Conservation (phyloP, 2,113 vertebrate species). For the Triplophysa tibetana region DNA sequence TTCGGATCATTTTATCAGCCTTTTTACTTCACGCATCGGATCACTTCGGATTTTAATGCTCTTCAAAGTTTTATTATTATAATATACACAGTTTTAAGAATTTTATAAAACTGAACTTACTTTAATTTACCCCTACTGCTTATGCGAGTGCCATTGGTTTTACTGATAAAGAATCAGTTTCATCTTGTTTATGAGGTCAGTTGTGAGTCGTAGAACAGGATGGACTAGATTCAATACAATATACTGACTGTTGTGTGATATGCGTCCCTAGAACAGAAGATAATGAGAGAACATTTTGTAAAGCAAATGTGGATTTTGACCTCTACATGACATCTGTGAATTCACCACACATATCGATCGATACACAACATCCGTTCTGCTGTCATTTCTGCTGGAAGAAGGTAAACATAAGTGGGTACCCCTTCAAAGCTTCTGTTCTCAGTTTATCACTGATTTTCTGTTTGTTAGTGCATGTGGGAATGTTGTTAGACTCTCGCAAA, state of each 20-base stretch:
- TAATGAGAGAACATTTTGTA: not conserved
- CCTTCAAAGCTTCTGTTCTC: constrained; percentile 61
- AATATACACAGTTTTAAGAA: too few species aligned
- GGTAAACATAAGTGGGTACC: constrained; percentile 1
- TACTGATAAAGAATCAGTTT: constrained; percentile 9
- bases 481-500: constrained; percentile 23
- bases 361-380: not conserved
- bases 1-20: too few species aligned
- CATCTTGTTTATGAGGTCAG: not conserved
- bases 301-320: constrained; percentile 22
- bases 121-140: not conserved
- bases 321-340: constrained; percentile 15
- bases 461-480: constrained; percentile 58
- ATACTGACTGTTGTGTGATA: not conserved
- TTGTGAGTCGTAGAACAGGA: not conserved
- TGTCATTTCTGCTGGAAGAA: constrained; percentile 7
- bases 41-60: too few species aligned
- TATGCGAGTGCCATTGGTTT: not conserved
- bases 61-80: too few species aligned
- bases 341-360: not conserved
- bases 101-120: too few species aligned
- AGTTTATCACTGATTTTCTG: constrained; percentile 53
- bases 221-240: not conserved
- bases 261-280: not conserved
- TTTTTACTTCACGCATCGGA: too few species aligned